Percentiles rank a stretch among this genome's conserved stretches.
These are phyloP conservation scores for Chelonoidis abingdonii DNA, from an alignment of 2,113 vertebrate genomes.

Conservation along the genomic window DNA sequence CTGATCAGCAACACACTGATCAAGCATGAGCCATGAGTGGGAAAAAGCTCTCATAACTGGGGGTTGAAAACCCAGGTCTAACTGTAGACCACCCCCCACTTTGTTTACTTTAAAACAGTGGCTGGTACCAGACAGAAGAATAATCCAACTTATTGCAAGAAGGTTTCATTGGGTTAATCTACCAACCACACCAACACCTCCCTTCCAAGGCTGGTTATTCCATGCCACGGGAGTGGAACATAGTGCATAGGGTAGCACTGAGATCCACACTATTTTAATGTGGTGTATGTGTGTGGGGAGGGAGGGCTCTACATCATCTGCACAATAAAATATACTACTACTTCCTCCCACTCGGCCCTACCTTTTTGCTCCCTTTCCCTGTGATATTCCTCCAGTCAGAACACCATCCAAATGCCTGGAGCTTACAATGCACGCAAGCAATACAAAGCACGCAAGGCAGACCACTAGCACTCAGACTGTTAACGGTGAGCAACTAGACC, in stretches of 20 bases:
- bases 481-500: neutral
- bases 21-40: neutral
- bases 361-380: neutral
- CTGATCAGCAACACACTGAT: no score
- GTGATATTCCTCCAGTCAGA: conserved; percentile 15
- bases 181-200: neutral
- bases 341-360: neutral
- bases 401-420: conserved; percentile 7
- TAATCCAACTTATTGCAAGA: neutral
- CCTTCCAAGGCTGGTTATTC: neutral
- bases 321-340: conserved; percentile 13
- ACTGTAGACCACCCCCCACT: neutral
- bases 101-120: neutral
- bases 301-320: neutral
- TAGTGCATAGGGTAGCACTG: neutral
- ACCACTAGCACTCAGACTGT: neutral
- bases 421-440: conserved; percentile 16
- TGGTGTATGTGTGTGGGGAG: neutral
- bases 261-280: neutral
- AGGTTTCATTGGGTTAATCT: neutral
- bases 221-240: neutral
- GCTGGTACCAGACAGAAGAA: neutral
- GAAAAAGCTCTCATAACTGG: neutral
- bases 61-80: neutral
- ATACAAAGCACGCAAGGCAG: conserved; percentile 40